A percentile compares a stretch with the other conserved stretches of the same genome.
Evolutionary conservation across 2,888 invertebrate genomes (phyloP).

Genomic region (Lissocephala sabroskyi): DNA sequence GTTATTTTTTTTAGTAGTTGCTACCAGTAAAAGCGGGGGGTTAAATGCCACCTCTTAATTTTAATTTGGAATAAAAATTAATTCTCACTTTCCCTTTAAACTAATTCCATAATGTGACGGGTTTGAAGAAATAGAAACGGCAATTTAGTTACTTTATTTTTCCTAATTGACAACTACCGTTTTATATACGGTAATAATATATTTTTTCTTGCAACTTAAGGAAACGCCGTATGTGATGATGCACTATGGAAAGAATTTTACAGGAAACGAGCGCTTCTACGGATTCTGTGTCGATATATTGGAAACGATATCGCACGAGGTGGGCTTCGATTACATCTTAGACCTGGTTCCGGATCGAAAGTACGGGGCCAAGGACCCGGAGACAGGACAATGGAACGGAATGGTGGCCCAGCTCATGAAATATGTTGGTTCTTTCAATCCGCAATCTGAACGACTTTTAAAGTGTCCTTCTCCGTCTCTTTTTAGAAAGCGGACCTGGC

Average conservation of each 20-base stretch:
- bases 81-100: too few relatives aligned
- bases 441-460: too few relatives aligned
- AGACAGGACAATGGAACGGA: slow-evolving; percentile 84
- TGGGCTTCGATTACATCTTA: slow-evolving; percentile 81
- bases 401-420: slow-evolving; percentile 81
- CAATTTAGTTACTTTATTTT: too few relatives aligned
- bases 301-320: slow-evolving; percentile 78
- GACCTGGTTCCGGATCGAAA: slow-evolving; percentile 81
- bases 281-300: slow-evolving; percentile 86
- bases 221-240: slow-evolving; percentile 84
- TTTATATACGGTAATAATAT: not conserved
- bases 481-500: slow-evolving; percentile 93
- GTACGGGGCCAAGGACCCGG: slow-evolving; percentile 82
- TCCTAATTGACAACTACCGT: not conserved
- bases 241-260: slow-evolving; percentile 79
- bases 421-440: slow-evolving; percentile 75
- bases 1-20: too few relatives aligned
- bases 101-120: too few relatives aligned
- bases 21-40: too few relatives aligned
- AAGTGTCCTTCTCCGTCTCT: too few relatives aligned
- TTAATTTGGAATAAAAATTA: too few relatives aligned
- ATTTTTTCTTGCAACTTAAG: slow-evolving; percentile 66
- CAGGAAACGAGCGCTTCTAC: slow-evolving; percentile 83
- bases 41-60: too few relatives aligned
- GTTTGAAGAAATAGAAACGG: too few relatives aligned